phyloP scores from a whole-genome alignment of 2,113 vertebrate genomes.

The Menidia beryllina region DNA sequence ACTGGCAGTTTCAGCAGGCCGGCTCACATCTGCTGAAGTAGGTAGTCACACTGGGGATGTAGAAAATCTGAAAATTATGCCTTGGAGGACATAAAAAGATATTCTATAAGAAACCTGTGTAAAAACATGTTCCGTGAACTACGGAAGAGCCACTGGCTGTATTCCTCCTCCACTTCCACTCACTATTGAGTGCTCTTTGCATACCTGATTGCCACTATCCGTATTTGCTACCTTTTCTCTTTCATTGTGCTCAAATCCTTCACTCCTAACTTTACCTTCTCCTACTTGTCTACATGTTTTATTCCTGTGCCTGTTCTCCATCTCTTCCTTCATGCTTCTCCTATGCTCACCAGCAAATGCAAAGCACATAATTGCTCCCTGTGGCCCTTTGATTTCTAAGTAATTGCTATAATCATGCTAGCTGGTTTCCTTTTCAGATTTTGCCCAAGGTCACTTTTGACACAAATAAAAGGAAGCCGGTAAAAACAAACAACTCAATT shows the following conservation, averaged over 20 bases:
- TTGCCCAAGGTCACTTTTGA: slow-evolving; percentile 65
- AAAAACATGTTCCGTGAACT: slow-evolving; percentile 34
- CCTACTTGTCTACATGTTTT: slow-evolving; percentile 23
- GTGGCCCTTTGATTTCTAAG: slow-evolving; percentile 67
- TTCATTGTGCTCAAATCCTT: slow-evolving; percentile 21
- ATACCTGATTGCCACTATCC: slow-evolving; percentile 10
- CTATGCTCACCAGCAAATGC: slow-evolving; percentile 64
- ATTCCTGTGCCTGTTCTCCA: slow-evolving; percentile 32
- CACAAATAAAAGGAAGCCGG: slow-evolving; percentile 44
- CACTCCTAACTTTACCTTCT: slow-evolving; percentile 16
- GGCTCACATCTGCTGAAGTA: slow-evolving; percentile 53
- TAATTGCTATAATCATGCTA: slow-evolving; percentile 76
- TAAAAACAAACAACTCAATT: slow-evolving; percentile 44
- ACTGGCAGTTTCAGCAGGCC: slow-evolving; percentile 21
- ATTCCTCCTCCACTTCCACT: slow-evolving; percentile 40
- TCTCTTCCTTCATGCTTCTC: slow-evolving; percentile 30
- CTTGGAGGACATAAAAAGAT: slow-evolving; percentile 41
- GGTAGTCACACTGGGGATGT: slow-evolving; percentile 18
- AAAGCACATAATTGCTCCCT: slow-evolving; percentile 74
- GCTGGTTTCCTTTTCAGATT: slow-evolving; percentile 48
- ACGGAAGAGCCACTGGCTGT: slow-evolving; percentile 31
- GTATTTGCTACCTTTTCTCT: slow-evolving; percentile 25
- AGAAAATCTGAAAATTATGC: slow-evolving; percentile 58
- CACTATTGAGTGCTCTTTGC: slow-evolving; percentile 30
- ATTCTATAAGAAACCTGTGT: slow-evolving; percentile 45